Percentiles rank a stretch among this genome's conserved stretches.
These are phyloP conservation scores for Chascanopsetta lugubris DNA, from an alignment of 2,113 vertebrate species.

Conservation along the genomic window DNA sequence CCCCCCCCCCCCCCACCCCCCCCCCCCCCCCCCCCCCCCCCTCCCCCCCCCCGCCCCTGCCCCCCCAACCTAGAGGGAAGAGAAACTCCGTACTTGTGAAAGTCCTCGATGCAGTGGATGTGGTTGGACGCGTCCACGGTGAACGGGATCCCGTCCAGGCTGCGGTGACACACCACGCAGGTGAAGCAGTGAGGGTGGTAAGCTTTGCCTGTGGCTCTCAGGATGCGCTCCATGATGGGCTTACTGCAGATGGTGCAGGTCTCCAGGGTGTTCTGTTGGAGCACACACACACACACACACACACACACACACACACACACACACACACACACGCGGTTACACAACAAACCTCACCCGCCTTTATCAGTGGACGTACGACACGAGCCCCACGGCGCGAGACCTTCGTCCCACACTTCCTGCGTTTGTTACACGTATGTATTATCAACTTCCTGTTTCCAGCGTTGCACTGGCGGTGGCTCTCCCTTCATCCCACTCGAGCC, in stretches of 20 bases:
- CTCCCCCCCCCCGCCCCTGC: too few relatives aligned
- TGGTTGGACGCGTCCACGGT: conserved; percentile 95
- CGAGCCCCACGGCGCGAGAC: background rate
- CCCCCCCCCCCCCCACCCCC: too few relatives aligned
- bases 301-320: conserved; percentile 60
- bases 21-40: too few relatives aligned
- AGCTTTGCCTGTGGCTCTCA: conserved; percentile 95
- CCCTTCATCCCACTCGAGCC: conserved; percentile 5
- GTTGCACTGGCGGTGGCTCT: conserved; percentile 14
- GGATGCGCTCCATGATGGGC: conserved; percentile 98
- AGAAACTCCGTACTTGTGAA: conserved; percentile 88
- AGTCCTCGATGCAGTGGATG: conserved; percentile 99
- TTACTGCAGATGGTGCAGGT: conserved; percentile 92
- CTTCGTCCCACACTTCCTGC: background rate
- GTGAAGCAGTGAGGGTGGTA: conserved; percentile 99
- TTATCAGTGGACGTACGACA: too few relatives aligned
- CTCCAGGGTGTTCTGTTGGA: conserved; percentile 92
- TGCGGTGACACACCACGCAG: conserved; percentile 95
- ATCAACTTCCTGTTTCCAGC: conserved; percentile 1
- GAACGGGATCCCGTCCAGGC: conserved; percentile 97
- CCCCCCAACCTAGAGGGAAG: background rate
- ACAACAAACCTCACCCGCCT: conserved; percentile 9
- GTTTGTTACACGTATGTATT: conserved; percentile 8
- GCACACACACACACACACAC: conserved; percentile 53
- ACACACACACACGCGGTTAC: conserved; percentile 48